Conservation (phyloP, 37 sponge, comb jelly and placozoan genomes). For the Agelas oroides region DNA sequence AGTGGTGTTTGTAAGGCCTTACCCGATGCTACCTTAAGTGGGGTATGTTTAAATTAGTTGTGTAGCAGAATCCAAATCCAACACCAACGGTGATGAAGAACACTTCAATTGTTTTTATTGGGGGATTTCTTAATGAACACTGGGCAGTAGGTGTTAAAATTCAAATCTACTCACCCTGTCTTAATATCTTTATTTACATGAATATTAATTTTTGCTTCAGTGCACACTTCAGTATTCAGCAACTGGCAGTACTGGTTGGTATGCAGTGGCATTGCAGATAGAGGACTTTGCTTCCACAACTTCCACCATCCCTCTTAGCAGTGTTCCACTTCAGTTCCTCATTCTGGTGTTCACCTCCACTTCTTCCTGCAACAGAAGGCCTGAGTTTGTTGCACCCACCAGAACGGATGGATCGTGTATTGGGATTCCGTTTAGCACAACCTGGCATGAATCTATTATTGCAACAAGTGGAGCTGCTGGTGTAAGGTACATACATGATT, state of each 20-base stretch:
- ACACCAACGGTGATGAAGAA: too few species aligned
- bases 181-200: too few species aligned
- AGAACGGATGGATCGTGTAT: conserved; percentile 41
- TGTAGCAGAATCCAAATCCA: too few species aligned
- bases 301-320: conserved; percentile 35
- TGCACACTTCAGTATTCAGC: conserved; percentile 20
- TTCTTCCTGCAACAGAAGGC: neutral
- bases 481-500: conserved; percentile 36
- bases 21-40: neutral
- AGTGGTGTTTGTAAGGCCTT: conserved; percentile 28
- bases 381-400: neutral
- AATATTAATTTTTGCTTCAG: too few species aligned
- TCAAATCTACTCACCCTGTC: too few species aligned
- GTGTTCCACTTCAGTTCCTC: conserved; percentile 61
- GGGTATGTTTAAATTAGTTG: too few species aligned
- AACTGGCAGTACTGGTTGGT: conserved; percentile 28
- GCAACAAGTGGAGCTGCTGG: conserved; percentile 15
- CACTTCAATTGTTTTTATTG: too few species aligned
- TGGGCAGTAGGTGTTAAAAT: too few species aligned
- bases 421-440: conserved; percentile 20
- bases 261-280: conserved; percentile 52
- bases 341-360: conserved; percentile 23
- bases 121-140: too few species aligned
- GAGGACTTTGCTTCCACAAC: conserved; percentile 35
- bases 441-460: conserved; percentile 11